phyloP scores from a whole-genome alignment of 2,888 invertebrate genomes.

The Dorcus parallelipipedus region DNA sequence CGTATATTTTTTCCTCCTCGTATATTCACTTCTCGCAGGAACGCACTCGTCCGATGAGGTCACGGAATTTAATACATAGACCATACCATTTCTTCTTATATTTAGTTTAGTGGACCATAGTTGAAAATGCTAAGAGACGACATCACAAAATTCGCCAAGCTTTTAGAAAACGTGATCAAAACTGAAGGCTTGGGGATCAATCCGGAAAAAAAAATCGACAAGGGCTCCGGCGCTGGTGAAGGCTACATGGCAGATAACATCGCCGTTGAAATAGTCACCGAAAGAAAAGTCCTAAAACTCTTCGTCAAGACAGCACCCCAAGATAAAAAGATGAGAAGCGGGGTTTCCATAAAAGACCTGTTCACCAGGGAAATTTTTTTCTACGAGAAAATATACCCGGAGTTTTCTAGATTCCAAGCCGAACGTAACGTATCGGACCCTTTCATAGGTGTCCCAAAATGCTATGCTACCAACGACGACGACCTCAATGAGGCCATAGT shows the following conservation, averaged over 20 bases:
- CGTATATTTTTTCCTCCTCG: too few species aligned
- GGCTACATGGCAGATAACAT: slow-evolving; percentile 14
- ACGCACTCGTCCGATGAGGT: too few species aligned
- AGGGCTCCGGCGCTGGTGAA: slow-evolving; percentile 20
- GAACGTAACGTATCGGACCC: slow-evolving; percentile 18
- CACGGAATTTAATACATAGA: too few species aligned
- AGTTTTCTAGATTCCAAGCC: slow-evolving; percentile 18
- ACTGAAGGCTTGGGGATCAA: too few species aligned
- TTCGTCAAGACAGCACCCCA: slow-evolving; percentile 19
- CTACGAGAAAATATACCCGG: slow-evolving; percentile 22
- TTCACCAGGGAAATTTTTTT: slow-evolving; percentile 26
- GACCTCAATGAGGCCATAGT: slow-evolving; percentile 26
- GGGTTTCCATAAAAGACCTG: slow-evolving; percentile 12
- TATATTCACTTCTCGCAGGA: too few species aligned
- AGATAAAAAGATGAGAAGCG: slow-evolving; percentile 6
- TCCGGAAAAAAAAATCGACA: too few species aligned
- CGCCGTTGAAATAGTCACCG: slow-evolving; percentile 11
- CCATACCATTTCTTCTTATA: too few species aligned
- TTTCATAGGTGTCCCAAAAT: slow-evolving; percentile 20
- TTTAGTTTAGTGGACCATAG: too few species aligned
- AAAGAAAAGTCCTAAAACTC: slow-evolving; percentile 15
- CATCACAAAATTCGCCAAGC: too few species aligned
- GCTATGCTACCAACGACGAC: slow-evolving; percentile 15
- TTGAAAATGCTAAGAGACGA: too few species aligned
- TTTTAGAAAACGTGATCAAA: too few species aligned